A percentile compares a stretch with the other conserved stretches of the same genome.
Evolutionary conservation across 2,888 invertebrate species (phyloP).

Genomic region (Pelosia muscerda): DNA sequence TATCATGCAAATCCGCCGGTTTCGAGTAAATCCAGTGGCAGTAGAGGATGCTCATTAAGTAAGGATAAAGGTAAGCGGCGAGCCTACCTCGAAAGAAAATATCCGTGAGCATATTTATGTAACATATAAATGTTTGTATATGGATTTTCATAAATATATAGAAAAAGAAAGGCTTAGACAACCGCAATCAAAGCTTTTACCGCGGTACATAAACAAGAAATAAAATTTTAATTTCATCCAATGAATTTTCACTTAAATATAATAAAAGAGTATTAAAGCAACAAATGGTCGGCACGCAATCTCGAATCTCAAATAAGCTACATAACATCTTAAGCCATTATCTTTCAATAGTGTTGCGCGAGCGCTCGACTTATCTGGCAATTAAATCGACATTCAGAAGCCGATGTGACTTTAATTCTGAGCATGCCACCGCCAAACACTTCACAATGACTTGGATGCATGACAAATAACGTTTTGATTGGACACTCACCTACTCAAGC

Average conservation of each 20-base stretch:
- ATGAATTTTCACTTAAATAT: conserved; percentile 36
- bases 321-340: conserved; percentile 83
- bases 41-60: no score
- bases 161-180: background rate
- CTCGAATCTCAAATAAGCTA: conserved; percentile 75
- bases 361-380: conserved; percentile 82
- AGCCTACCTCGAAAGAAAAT: no score
- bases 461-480: conserved; percentile 87
- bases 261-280: conserved; percentile 50
- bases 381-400: conserved; percentile 87
- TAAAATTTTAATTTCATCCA: conserved; percentile 19
- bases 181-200: conserved; percentile 12
- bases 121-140: no score
- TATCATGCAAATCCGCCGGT: no score
- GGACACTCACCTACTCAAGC: conserved; percentile 69
- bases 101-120: no score
- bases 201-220: conserved; percentile 16
- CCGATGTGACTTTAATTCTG: conserved; percentile 80
- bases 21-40: no score
- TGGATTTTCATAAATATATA: background rate
- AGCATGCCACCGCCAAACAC: conserved; percentile 79
- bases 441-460: conserved; percentile 82
- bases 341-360: conserved; percentile 81
- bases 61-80: no score
- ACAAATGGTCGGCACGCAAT: conserved; percentile 52